These are phyloP conservation scores for Corynorhinus townsendii DNA, from an alignment of 2,113 vertebrate genomes.

Conservation along the genomic window DNA sequence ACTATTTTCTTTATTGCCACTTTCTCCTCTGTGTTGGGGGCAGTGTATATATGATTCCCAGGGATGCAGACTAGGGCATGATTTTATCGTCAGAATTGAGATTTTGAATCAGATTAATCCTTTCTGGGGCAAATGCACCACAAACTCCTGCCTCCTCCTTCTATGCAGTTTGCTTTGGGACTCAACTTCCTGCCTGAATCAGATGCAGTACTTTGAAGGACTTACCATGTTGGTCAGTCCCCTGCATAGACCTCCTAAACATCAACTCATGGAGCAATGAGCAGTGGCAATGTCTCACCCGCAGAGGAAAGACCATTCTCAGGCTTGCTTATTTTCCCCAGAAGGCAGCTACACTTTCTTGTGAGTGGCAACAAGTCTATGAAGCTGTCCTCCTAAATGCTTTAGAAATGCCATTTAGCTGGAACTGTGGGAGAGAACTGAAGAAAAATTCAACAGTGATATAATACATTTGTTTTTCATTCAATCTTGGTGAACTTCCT, in stretches of 20 bases:
- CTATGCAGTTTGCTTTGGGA: neutral
- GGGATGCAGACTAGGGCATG: neutral
- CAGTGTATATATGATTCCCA: neutral
- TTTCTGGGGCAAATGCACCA: neutral
- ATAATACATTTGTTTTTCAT: slow-evolving; percentile 54
- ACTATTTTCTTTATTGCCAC: slow-evolving; percentile 16
- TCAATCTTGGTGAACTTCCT: slow-evolving; percentile 46
- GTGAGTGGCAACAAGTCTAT: neutral
- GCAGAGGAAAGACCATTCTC: neutral
- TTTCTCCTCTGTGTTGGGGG: neutral
- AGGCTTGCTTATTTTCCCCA: slow-evolving; percentile 25
- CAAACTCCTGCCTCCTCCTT: neutral
- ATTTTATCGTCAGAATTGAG: slow-evolving; percentile 18
- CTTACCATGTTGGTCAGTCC: neutral
- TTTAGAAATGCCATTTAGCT: slow-evolving; percentile 49
- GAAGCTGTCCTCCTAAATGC: slow-evolving; percentile 26
- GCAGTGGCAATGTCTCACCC: neutral
- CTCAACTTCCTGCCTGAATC: neutral
- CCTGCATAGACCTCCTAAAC: neutral
- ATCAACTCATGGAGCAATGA: neutral
- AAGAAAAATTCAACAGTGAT: slow-evolving; percentile 34
- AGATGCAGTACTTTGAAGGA: neutral
- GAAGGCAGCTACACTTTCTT: slow-evolving; percentile 40
- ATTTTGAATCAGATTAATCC: neutral
- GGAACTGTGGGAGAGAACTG: slow-evolving; percentile 34